Evolutionary conservation across 2,888 invertebrate genomes (phyloP).

Genomic region (Campopleginae sp.): DNA sequence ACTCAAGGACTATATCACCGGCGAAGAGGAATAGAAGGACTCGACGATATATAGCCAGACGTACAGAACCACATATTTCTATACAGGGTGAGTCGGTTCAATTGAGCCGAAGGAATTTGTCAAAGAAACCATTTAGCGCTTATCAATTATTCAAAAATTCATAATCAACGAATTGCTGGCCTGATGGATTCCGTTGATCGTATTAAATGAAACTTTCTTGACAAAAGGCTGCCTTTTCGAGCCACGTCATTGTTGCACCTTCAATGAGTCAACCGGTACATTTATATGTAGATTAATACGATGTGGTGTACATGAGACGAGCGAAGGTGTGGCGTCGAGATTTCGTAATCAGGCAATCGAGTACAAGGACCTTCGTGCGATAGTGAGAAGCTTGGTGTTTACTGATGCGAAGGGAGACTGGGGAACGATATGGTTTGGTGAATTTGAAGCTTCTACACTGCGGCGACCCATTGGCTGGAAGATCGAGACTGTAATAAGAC

Average conservation of each 20-base stretch:
- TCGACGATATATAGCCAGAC: conserved; percentile 1
- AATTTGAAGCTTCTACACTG: conserved; percentile 34
- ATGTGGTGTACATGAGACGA: conserved; percentile 26
- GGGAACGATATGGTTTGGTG: conserved; percentile 40
- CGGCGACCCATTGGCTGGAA: not conserved
- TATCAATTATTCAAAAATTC: not conserved
- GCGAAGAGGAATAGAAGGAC: conserved; percentile 71
- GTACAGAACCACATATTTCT: not conserved
- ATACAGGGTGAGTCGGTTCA: conserved; percentile 3
- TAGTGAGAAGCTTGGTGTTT: conserved; percentile 16
- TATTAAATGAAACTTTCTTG: not conserved
- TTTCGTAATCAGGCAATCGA: conserved; percentile 25
- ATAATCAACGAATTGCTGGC: not conserved
- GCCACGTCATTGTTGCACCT: not conserved
- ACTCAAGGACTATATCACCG: conserved; percentile 82
- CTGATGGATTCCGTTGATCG: not conserved
- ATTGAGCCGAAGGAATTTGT: not conserved
- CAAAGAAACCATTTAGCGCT: not conserved
- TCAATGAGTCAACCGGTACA: not conserved
- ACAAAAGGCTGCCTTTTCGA: not conserved
- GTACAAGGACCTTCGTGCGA: conserved; percentile 17
- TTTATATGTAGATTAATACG: not conserved
- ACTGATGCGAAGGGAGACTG: not conserved
- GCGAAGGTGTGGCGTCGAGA: conserved; percentile 30
- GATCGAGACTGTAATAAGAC: conserved; percentile 13